Percentiles rank a stretch among this genome's conserved stretches.
These are phyloP conservation scores for Anniella stebbinsi DNA, from an alignment of 2,797 vertebrate genomes.

Conservation along the genomic window DNA sequence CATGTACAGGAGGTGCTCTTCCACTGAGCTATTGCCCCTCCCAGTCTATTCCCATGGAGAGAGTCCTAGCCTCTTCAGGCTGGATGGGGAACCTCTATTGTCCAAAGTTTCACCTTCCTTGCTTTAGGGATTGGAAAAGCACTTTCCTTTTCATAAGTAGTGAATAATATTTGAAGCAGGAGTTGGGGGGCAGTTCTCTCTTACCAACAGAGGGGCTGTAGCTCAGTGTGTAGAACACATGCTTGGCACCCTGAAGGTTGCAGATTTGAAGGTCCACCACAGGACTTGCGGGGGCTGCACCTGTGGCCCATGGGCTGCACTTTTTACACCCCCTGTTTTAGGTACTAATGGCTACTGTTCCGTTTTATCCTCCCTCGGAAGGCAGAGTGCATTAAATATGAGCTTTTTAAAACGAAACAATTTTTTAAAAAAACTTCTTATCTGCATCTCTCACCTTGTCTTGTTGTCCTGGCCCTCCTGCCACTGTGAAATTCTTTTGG, in stretches of 20 bases:
- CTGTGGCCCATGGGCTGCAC: too few species aligned
- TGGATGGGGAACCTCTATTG: too few species aligned
- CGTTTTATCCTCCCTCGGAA: neutral
- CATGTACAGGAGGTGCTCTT: too few species aligned
- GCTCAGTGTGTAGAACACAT: neutral
- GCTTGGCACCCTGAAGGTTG: neutral
- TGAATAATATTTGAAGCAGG: neutral
- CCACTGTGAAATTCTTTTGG: neutral
- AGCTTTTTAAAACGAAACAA: conserved; percentile 15
- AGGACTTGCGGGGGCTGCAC: too few species aligned
- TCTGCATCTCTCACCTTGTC: conserved; percentile 1
- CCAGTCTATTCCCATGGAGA: too few species aligned
- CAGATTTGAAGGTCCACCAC: neutral
- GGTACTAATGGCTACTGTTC: neutral
- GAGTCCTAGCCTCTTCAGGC: too few species aligned
- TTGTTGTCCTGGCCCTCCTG: conserved; percentile 2
- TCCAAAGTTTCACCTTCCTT: too few species aligned
- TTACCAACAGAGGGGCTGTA: neutral
- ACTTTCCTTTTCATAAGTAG: neutral
- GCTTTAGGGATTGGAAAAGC: neutral
- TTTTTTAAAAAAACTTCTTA: conserved; percentile 1
- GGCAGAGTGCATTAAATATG: neutral
- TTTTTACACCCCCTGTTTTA: neutral
- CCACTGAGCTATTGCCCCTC: too few species aligned
- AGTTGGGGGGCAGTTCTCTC: neutral